A percentile compares a stretch with the other conserved stretches of the same genome.
These are phyloP conservation scores for Cephus runcator DNA, from an alignment of 2,888 invertebrate genomes.

Conservation along the genomic window DNA sequence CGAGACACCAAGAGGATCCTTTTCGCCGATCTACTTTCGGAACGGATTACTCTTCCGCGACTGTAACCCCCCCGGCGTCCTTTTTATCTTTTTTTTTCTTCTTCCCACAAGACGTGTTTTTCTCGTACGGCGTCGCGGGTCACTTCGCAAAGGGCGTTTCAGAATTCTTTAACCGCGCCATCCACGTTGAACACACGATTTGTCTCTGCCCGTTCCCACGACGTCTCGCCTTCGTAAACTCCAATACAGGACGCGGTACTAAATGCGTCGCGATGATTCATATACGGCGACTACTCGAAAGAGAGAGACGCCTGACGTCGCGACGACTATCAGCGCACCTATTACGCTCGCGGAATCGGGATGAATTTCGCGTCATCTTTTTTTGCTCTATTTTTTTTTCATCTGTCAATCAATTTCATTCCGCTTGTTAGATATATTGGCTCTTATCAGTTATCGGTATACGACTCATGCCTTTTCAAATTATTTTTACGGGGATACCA, in stretches of 20 bases:
- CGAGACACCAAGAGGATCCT: background rate
- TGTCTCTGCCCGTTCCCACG: background rate
- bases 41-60: background rate
- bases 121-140: background rate
- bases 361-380: too few relatives aligned
- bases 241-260: background rate
- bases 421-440: too few relatives aligned
- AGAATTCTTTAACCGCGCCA: background rate
- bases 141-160: background rate
- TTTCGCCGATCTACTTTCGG: background rate
- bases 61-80: too few relatives aligned
- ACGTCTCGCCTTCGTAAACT: background rate
- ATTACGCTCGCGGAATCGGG: background rate
- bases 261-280: background rate
- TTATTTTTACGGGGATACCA: background rate
- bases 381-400: background rate
- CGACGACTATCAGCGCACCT: background rate
- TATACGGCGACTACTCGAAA: background rate
- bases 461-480: too few relatives aligned
- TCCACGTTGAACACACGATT: background rate
- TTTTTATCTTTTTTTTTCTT: background rate
- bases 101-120: background rate
- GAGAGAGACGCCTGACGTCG: background rate
- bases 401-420: background rate
- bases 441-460: background rate